phyloP scores from a whole-genome alignment of 2,888 invertebrate species.

The Ametastegia equiseti region DNA sequence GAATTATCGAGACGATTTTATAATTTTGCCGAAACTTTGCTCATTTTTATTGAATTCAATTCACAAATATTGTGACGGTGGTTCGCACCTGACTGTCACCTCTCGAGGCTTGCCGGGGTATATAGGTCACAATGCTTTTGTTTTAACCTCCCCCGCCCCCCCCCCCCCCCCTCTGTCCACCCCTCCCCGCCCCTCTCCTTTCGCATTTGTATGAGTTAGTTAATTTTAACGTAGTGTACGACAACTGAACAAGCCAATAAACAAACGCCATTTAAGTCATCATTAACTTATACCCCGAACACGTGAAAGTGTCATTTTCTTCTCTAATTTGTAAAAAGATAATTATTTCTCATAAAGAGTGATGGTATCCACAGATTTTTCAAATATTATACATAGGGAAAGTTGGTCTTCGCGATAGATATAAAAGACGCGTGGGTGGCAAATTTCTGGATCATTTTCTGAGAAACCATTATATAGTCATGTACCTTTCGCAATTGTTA shows the following conservation, averaged over 20 bases:
- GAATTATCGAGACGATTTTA: neutral
- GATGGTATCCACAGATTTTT: no score
- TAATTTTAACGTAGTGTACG: neutral
- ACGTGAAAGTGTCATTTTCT: no score
- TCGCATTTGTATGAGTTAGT: neutral
- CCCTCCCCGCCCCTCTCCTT: neutral
- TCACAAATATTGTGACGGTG: neutral
- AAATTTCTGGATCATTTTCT: no score
- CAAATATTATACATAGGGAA: no score
- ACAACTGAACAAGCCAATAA: neutral
- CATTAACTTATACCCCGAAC: neutral
- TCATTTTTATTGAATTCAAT: neutral
- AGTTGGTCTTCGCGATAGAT: no score
- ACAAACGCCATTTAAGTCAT: neutral
- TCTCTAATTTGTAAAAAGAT: no score
- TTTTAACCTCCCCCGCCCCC: slow-evolving; percentile 26
- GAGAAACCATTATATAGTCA: no score
- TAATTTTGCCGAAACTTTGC: neutral
- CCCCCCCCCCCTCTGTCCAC: slow-evolving; percentile 25
- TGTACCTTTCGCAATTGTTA: no score
- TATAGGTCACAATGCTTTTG: slow-evolving; percentile 26
- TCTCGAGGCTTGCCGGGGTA: neutral
- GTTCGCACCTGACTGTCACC: slow-evolving; percentile 7
- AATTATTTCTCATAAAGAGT: no score
- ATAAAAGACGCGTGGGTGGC: no score